Percentiles rank a stretch among this genome's conserved stretches.
Conservation (phyloP, 2,888 invertebrate species). For the Heteropelma amictum region DNA sequence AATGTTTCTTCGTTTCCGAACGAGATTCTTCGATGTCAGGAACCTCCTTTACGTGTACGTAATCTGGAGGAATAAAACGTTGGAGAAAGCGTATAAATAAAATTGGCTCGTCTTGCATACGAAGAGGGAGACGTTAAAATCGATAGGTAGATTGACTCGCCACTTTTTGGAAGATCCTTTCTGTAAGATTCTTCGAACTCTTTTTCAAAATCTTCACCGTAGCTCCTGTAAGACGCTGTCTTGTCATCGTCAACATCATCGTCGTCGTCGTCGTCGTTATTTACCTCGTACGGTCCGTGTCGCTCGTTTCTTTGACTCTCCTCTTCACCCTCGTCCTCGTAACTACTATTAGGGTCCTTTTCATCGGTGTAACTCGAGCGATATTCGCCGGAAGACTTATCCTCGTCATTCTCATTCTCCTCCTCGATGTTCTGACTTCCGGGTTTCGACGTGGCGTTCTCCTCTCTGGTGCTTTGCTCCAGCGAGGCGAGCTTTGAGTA, state of each 20-base stretch:
- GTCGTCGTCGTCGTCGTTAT: conserved; percentile 51
- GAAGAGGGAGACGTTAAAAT: not conserved
- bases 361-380: conserved; percentile 27
- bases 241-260: conserved; percentile 49
- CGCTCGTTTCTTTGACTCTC: conserved; percentile 61
- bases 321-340: conserved; percentile 63
- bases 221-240: conserved; percentile 51
- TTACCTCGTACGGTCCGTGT: conserved; percentile 32
- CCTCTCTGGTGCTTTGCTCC: not conserved
- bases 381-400: conserved; percentile 42
- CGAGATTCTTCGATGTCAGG: conserved; percentile 61
- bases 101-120: not conserved
- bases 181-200: conserved; percentile 66
- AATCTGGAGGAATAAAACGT: conserved; percentile 59
- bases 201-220: conserved; percentile 64
- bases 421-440: conserved; percentile 53
- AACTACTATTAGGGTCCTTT: conserved; percentile 29
- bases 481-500: conserved; percentile 55
- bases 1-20: conserved; percentile 20
- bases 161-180: conserved; percentile 60
- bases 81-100: not conserved
- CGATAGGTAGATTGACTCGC: conserved; percentile 61
- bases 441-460: conserved; percentile 21
- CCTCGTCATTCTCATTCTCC: conserved; percentile 57
- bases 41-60: conserved; percentile 61